These are phyloP conservation scores for Petrocephalus microphthalmus DNA, from an alignment of 2,113 vertebrate species.

Conservation along the genomic window DNA sequence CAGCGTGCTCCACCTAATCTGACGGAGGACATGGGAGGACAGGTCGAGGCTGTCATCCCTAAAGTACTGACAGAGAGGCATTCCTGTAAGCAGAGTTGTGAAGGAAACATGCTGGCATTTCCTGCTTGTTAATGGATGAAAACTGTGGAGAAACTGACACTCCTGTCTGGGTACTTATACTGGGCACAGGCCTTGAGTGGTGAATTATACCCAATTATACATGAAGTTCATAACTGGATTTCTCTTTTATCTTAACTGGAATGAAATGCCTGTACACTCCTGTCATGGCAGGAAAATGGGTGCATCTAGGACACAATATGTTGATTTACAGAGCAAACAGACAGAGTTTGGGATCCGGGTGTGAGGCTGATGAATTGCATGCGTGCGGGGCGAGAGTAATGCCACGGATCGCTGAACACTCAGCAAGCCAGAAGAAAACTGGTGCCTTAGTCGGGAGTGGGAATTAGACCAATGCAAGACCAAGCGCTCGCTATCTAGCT, in stretches of 20 bases:
- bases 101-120: background rate
- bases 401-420: background rate
- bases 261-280: background rate
- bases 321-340: background rate
- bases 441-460: background rate
- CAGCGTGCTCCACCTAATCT: slow-evolving; percentile 1
- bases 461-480: background rate
- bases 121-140: background rate
- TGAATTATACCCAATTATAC: background rate
- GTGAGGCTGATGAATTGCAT: background rate
- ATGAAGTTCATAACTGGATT: background rate
- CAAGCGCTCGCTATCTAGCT: background rate
- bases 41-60: background rate
- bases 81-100: background rate
- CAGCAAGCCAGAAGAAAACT: background rate
- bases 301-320: background rate
- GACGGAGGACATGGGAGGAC: background rate
- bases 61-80: background rate
- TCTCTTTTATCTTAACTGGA: background rate
- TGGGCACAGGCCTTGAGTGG: background rate
- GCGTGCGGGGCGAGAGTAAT: background rate
- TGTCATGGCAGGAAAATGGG: background rate
- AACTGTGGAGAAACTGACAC: background rate
- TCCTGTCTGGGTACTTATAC: background rate
- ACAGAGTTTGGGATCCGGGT: background rate